Conservation (phyloP, 2,113 vertebrate species). For the Neolamprologus sp. region DNA sequence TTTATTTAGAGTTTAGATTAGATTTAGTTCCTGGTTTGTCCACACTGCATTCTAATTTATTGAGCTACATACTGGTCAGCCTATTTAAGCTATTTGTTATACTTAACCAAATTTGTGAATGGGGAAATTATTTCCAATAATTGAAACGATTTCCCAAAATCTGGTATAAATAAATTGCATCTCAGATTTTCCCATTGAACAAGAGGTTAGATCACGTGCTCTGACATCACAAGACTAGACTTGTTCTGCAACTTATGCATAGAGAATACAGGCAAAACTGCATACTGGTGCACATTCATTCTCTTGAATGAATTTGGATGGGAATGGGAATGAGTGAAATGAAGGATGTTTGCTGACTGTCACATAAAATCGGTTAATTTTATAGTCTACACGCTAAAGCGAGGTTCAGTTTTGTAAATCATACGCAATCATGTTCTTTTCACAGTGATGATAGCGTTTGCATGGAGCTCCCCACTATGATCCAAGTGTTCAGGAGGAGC, state of each 20-base stretch:
- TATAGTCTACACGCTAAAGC: background rate
- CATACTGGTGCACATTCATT: background rate
- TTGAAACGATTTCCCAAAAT: background rate
- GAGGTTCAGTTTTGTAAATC: background rate
- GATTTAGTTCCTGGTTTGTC: background rate
- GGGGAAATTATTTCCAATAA: background rate
- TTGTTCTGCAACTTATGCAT: background rate
- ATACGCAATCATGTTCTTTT: background rate
- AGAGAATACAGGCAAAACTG: background rate
- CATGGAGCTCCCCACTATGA: background rate
- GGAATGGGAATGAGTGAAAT: background rate
- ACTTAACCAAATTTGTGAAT: background rate
- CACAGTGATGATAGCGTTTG: background rate
- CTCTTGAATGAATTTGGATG: background rate
- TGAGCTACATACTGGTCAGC: background rate
- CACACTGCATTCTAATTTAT: background rate
- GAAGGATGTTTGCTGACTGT: background rate
- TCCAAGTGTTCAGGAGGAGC: background rate
- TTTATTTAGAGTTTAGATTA: background rate
- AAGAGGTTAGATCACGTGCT: background rate
- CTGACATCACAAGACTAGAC: background rate
- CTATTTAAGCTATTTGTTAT: background rate
- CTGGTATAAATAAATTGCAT: background rate
- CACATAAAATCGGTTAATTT: background rate
- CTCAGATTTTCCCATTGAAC: background rate